A percentile compares a stretch with the other conserved stretches of the same genome.
Conservation (phyloP, 2,113 vertebrate species). For the Ictidomys tridecemlineatus region DNA sequence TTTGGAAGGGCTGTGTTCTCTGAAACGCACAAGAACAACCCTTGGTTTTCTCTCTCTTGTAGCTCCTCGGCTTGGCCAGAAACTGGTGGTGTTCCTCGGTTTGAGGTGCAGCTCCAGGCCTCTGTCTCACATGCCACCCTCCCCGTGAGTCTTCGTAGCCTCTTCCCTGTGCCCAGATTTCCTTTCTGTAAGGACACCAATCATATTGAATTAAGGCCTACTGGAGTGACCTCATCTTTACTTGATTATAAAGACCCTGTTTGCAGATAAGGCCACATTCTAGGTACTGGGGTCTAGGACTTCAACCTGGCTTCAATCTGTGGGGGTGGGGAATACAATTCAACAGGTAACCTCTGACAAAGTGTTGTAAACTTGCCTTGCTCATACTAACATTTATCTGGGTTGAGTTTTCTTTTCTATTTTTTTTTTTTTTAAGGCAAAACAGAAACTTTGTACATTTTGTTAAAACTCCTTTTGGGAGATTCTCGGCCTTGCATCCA, state of each 20-base stretch:
- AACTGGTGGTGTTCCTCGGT: not conserved
- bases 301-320: not conserved
- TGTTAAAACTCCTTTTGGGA: slow-evolving; percentile 8
- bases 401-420: too few relatives aligned
- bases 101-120: not conserved
- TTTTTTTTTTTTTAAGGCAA: not conserved
- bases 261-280: not conserved
- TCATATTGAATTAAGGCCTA: not conserved
- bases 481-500: not conserved
- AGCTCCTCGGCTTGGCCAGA: too few relatives aligned
- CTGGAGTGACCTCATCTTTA: not conserved
- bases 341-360: not conserved
- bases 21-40: rapidly evolving
- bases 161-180: not conserved
- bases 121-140: not conserved
- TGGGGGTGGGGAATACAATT: too few relatives aligned
- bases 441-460: not conserved
- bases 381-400: not conserved
- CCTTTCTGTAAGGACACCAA: not conserved
- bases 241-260: not conserved
- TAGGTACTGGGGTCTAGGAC: not conserved
- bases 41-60: not conserved
- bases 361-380: not conserved
- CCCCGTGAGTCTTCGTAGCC: not conserved
- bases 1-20: not conserved